Base-by-base conservation (phyloP, 2,113 vertebrate species). In the Prolemur simus region DNA sequence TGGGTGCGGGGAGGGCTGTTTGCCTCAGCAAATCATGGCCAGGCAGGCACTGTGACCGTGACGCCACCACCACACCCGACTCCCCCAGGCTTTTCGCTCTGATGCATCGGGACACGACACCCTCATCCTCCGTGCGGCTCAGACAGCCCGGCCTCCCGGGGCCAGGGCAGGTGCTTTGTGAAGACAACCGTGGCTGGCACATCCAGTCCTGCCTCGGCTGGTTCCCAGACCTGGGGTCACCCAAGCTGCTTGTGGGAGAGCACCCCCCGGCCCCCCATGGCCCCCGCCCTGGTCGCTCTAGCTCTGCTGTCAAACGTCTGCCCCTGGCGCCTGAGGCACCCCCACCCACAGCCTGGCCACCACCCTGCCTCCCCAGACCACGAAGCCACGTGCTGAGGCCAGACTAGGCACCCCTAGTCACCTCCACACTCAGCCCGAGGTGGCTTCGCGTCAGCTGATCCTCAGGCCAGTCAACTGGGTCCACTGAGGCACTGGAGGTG, bases 381-480 rank as follows among this genome's bases (percentile, higher is more conserved):
- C 0, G 4, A 32, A 37, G 37, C 25, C 74, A 64, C 5, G 0
- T 0, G 2, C 27, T 8, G n/a, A 54, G 10, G 69, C n/a, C 42
- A 45, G 45, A 32, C 32, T 39, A 29, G 82, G 29, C 7, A 39
- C 25, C 15, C 47, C 39, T 18, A 12, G 74, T 37, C 32, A n/a
- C 74, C 3, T 34, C 52, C 8, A 37, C 5, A 23, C 18, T 17
- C 25, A 88, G 39, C 7, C n/a, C 6, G 3, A 3, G 2, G n/a
- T 27, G 12, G 54, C 54, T 37, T 37, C 9, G 0, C 20, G 18
- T 34, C 9, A 34, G n/a, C 54, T 9, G n/a, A 60, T 7, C 23
- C 9, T 12, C 23, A 4, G 6, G 45, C 13, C 21, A 29, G 52
- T 42, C n/a, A 68, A 25, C 4, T 27, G 29, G 77, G 37, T 4